Evolutionary conservation across 2,888 invertebrate species (phyloP).

Genomic region (Ceriagrion tenellum): DNA sequence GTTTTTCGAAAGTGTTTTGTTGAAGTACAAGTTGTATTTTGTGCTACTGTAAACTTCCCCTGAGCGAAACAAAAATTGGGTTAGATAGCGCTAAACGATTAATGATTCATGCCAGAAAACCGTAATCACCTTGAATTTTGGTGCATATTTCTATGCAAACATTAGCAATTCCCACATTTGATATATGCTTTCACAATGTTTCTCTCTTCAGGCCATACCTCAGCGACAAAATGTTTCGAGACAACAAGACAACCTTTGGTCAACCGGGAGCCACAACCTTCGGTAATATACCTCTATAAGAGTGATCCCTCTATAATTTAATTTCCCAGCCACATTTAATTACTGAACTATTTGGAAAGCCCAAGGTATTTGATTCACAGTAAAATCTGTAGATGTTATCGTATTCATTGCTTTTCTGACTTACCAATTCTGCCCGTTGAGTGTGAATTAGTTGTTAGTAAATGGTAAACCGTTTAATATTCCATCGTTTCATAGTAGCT

Average conservation of each 20-base stretch:
- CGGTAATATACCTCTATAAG: conserved; percentile 68
- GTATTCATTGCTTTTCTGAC: no score
- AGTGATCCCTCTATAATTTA: no score
- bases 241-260: conserved; percentile 71
- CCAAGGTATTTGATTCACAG: no score
- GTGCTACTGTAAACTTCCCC: neutral
- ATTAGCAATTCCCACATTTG: neutral
- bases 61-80: neutral
- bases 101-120: neutral
- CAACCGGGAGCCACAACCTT: conserved; percentile 70
- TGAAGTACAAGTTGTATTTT: neutral
- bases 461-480: no score
- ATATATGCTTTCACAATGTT: neutral
- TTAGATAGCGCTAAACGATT: neutral
- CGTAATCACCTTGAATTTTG: neutral
- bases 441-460: no score
- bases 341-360: no score
- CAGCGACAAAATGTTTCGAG: conserved; percentile 70
- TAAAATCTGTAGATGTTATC: no score
- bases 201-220: neutral
- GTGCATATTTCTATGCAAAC: neutral
- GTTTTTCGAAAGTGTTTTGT: neutral
- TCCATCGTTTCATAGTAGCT: no score
- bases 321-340: no score
- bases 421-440: no score